phyloP scores from a whole-genome alignment of 2,113 vertebrate genomes.

The Pogona vitticeps region DNA sequence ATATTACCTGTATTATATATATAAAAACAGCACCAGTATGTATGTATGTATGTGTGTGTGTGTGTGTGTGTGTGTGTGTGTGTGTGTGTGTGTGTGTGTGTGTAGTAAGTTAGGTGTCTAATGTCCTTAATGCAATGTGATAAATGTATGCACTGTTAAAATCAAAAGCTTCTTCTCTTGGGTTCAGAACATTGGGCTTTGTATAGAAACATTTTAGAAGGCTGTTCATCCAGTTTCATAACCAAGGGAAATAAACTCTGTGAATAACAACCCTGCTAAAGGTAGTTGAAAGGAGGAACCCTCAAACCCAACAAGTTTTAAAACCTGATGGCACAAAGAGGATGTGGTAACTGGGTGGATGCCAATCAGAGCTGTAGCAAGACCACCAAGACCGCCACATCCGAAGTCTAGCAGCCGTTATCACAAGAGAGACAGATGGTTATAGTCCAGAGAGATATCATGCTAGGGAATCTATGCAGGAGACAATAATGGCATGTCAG shows the following conservation, averaged over 20 bases:
- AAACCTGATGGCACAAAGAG: constrained; percentile 50
- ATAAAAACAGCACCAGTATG: too few relatives aligned
- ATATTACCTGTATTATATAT: too few relatives aligned
- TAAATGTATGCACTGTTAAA: too few relatives aligned
- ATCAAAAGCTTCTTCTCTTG: not conserved
- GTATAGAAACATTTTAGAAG: not conserved
- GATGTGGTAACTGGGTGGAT: constrained; percentile 63
- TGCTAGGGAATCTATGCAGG: constrained; percentile 18
- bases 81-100: too few relatives aligned
- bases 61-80: too few relatives aligned
- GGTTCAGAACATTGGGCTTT: not conserved
- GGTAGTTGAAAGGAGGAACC: constrained; percentile 49
- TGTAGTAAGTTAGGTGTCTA: too few relatives aligned
- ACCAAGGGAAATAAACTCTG: not conserved
- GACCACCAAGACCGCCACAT: constrained; percentile 43
- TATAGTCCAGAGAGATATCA: constrained; percentile 10
- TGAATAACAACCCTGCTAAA: not conserved
- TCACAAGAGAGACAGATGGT: constrained; percentile 31
- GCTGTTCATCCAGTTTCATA: constrained; percentile 37
- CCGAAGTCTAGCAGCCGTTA: constrained; percentile 52
- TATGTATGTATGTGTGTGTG: too few relatives aligned
- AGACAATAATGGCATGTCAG: not conserved
- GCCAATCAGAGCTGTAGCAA: constrained; percentile 66
- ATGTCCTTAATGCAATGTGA: too few relatives aligned
- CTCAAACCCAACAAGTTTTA: constrained; percentile 49